Evolutionary conservation across 2,113 vertebrate genomes (phyloP).

Genomic region (Dunckerocampus dactyliophorus): DNA sequence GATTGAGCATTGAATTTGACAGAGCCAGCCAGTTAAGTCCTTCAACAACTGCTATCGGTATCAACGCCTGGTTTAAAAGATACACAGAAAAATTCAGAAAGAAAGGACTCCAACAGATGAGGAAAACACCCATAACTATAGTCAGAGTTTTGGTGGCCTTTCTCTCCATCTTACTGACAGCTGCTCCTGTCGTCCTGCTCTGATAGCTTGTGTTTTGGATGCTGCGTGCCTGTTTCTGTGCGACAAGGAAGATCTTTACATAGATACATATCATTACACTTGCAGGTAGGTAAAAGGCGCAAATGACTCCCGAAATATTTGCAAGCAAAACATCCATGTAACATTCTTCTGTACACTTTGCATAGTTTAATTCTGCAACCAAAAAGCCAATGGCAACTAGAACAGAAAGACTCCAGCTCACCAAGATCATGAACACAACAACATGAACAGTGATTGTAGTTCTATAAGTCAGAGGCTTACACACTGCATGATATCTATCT

Average conservation of each 20-base stretch:
- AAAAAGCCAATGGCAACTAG: background rate
- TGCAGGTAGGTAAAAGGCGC: background rate
- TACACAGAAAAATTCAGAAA: background rate
- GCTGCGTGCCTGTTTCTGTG: no score
- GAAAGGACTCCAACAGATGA: background rate
- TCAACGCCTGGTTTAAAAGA: no score
- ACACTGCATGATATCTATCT: background rate
- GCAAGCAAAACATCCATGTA: background rate
- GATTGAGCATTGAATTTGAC: no score
- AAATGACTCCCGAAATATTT: background rate
- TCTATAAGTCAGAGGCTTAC: background rate
- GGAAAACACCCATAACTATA: background rate
- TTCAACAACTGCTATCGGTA: no score
- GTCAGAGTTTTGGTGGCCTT: background rate
- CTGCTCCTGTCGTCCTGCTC: no score
- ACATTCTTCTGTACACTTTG: background rate
- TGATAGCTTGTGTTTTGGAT: no score
- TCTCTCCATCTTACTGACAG: background rate
- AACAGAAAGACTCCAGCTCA: background rate
- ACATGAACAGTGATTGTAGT: background rate
- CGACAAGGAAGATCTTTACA: no score
- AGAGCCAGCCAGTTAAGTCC: no score
- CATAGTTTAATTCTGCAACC: background rate
- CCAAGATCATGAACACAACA: background rate
- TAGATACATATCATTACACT: no score